Percentiles rank a stretch among this genome's conserved stretches.
These are phyloP conservation scores for Selenia dentaria DNA, from an alignment of 2,888 invertebrate species.

Conservation along the genomic window DNA sequence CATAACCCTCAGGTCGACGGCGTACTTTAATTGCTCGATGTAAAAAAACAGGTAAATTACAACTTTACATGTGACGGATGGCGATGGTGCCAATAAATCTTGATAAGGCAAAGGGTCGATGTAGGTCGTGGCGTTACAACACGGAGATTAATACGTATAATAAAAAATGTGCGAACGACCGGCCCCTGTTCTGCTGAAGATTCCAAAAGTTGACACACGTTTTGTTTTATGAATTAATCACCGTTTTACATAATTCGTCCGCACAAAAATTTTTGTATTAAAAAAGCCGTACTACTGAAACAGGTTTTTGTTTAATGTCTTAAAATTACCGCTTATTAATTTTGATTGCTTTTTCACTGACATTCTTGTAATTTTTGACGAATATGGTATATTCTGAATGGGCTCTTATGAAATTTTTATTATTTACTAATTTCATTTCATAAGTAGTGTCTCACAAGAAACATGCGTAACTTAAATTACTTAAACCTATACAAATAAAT, in stretches of 20 bases:
- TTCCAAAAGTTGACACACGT: constrained; percentile 53
- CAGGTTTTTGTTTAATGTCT: constrained; percentile 7
- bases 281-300: constrained; percentile 29
- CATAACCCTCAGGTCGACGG: constrained; percentile 12
- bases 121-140: constrained; percentile 32
- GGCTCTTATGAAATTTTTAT: constrained; percentile 3
- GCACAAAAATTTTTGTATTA: constrained; percentile 33
- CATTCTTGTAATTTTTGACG: constrained; percentile 6
- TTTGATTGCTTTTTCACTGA: constrained; percentile 10
- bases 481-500: too few relatives aligned
- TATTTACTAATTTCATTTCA: too few relatives aligned
- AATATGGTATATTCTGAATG: not conserved
- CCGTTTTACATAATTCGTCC: constrained; percentile 41
- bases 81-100: constrained; percentile 45
- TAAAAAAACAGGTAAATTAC: constrained; percentile 23
- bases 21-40: constrained; percentile 21
- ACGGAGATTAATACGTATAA: constrained; percentile 45
- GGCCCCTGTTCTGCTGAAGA: constrained; percentile 47
- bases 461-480: too few relatives aligned
- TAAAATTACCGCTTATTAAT: constrained; percentile 7
- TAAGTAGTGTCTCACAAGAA: too few relatives aligned
- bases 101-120: constrained; percentile 52
- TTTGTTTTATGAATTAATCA: constrained; percentile 46
- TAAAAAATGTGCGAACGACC: constrained; percentile 62
- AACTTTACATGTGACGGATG: too few relatives aligned